These are phyloP conservation scores for Antennarius striatus DNA, from an alignment of 2,113 vertebrate species.

Conservation along the genomic window DNA sequence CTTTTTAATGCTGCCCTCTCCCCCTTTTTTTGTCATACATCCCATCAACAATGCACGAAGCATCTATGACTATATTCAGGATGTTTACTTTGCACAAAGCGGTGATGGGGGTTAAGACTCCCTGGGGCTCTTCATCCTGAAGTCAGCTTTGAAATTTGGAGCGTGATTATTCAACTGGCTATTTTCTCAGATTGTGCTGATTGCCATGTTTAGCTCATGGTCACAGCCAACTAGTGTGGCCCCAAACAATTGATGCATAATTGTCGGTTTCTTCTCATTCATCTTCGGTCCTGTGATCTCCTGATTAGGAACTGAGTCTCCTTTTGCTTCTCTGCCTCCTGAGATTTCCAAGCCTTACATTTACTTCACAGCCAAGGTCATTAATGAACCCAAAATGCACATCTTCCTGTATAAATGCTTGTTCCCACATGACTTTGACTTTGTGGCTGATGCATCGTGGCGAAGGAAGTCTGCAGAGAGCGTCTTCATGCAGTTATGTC, in stretches of 20 bases:
- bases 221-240: conserved; percentile 43
- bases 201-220: conserved; percentile 46
- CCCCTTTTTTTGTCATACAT: no score
- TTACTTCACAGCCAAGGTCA: background rate
- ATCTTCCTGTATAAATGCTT: background rate
- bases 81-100: no score
- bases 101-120: no score
- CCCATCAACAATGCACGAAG: no score
- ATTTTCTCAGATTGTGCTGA: conserved; percentile 33
- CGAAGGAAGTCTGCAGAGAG: conserved; percentile 24
- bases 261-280: conserved; percentile 28
- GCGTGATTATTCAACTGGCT: conserved; percentile 2
- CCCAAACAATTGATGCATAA: conserved; percentile 27
- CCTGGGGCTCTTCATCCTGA: no score
- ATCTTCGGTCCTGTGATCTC: conserved; percentile 21
- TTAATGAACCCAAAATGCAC: background rate
- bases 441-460: conserved; percentile 32
- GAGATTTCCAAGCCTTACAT: background rate
- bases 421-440: conserved; percentile 10
- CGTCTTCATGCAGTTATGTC: conserved; percentile 49
- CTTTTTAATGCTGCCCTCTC: no score
- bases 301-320: conserved; percentile 1
- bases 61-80: no score
- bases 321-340: background rate
- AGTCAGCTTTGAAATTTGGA: no score